Conservation (phyloP, 2,797 vertebrate species). For the Anas flavirostris region DNA sequence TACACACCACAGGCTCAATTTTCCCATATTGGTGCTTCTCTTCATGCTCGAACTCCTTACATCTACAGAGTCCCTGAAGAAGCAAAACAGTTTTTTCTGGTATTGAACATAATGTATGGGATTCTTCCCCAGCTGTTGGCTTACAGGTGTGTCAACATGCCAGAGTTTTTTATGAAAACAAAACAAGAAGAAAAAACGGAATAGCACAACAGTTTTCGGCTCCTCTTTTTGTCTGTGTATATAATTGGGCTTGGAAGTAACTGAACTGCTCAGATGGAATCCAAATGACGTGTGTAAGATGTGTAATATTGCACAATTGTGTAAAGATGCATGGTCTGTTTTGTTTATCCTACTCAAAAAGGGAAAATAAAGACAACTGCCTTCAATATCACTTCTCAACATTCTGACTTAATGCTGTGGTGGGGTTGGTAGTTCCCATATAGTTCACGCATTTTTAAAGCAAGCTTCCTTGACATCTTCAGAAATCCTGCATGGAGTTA, state of each 20-base stretch:
- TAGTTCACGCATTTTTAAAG: constrained; percentile 40
- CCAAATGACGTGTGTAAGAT: neutral
- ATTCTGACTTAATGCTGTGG: constrained; percentile 25
- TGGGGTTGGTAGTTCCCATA: neutral
- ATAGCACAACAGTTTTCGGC: constrained; percentile 48
- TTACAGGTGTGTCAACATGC: constrained; percentile 87
- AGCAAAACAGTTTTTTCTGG: constrained; percentile 84
- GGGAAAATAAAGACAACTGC: constrained; percentile 71
- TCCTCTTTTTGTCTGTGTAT: neutral
- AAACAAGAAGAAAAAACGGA: constrained; percentile 81
- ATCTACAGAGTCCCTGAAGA: constrained; percentile 90
- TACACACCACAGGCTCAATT: constrained; percentile 89
- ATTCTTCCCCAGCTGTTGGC: constrained; percentile 90
- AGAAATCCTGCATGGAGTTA: constrained; percentile 53
- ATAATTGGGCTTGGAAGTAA: neutral
- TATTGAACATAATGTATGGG: constrained; percentile 87
- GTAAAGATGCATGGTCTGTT: neutral
- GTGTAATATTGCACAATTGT: constrained; percentile 7
- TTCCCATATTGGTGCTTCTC: constrained; percentile 91
- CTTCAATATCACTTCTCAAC: constrained; percentile 45
- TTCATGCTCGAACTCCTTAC: constrained; percentile 94
- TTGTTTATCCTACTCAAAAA: constrained; percentile 46
- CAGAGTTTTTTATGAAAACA: constrained; percentile 87
- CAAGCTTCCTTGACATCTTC: constrained; percentile 27
- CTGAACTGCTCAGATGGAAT: neutral